These are phyloP conservation scores for Scaptomyza parva DNA, from an alignment of 2,888 invertebrate genomes.

Conservation along the genomic window DNA sequence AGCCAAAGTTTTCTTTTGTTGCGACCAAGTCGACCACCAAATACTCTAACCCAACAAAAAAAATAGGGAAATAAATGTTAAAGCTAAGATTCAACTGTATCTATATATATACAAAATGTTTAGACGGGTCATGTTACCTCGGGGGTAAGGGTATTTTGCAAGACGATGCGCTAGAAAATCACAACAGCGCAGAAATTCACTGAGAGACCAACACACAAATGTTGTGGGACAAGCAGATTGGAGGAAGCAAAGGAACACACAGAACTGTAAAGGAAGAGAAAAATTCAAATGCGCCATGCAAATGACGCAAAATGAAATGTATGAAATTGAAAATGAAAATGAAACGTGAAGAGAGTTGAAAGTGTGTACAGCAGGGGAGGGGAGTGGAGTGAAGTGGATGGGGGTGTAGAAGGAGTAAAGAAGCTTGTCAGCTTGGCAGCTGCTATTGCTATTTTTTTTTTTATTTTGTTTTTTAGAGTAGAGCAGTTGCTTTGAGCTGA, in stretches of 20 bases:
- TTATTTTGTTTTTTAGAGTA: neutral
- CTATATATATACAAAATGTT: too few relatives aligned
- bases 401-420: too few relatives aligned
- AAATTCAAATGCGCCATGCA: conserved; percentile 60
- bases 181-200: conserved; percentile 5
- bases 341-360: conserved; percentile 12
- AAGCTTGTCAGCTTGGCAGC: conserved; percentile 14
- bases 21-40: neutral
- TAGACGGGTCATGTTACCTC: neutral
- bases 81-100: too few relatives aligned
- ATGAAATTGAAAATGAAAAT: conserved; percentile 66
- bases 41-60: conserved; percentile 9
- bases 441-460: conserved; percentile 3
- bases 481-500: neutral
- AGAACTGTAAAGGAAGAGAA: conserved; percentile 1
- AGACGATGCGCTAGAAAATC: conserved; percentile 18
- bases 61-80: too few relatives aligned
- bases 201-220: neutral
- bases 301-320: conserved; percentile 76
- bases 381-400: too few relatives aligned
- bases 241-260: neutral
- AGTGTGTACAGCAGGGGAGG: neutral
- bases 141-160: conserved; percentile 15
- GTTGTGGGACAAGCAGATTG: neutral
- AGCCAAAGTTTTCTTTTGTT: neutral